phyloP scores from a whole-genome alignment of 2,888 invertebrate genomes.

The Parascotia fuliginaria region DNA sequence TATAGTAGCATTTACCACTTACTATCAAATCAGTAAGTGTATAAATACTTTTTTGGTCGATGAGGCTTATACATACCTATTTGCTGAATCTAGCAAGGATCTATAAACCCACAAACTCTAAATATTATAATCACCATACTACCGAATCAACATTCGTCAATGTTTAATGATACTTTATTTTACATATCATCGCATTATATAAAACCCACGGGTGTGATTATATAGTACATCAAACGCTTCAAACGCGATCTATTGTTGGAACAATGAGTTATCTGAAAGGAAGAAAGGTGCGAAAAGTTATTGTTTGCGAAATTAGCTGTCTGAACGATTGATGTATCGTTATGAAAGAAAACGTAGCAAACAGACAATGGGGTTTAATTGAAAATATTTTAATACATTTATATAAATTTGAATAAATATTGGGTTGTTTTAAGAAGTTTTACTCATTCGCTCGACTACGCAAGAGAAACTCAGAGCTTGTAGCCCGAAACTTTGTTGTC shows the following conservation, averaged over 20 bases:
- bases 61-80: too few relatives aligned
- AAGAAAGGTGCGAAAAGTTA: constrained; percentile 65
- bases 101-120: too few relatives aligned
- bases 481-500: too few relatives aligned
- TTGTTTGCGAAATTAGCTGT: constrained; percentile 77
- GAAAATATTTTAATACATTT: constrained; percentile 1
- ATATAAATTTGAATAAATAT: background rate
- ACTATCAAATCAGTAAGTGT: too few relatives aligned
- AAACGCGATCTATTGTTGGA: constrained; percentile 51
- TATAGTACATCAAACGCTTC: constrained; percentile 27
- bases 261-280: constrained; percentile 51
- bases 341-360: constrained; percentile 43
- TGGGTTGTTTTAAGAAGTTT: background rate
- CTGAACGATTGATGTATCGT: constrained; percentile 70
- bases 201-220: constrained; percentile 53
- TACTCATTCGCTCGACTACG: too few relatives aligned
- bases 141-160: too few relatives aligned
- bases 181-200: constrained; percentile 3
- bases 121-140: too few relatives aligned
- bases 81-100: too few relatives aligned
- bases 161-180: too few relatives aligned
- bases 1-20: too few relatives aligned
- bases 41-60: too few relatives aligned
- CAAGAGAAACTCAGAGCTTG: too few relatives aligned
- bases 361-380: constrained; percentile 24